A percentile compares a stretch with the other conserved stretches of the same genome.
These are phyloP conservation scores for Drosophila kanekoi DNA, from an alignment of 2,888 invertebrate genomes.

Conservation along the genomic window DNA sequence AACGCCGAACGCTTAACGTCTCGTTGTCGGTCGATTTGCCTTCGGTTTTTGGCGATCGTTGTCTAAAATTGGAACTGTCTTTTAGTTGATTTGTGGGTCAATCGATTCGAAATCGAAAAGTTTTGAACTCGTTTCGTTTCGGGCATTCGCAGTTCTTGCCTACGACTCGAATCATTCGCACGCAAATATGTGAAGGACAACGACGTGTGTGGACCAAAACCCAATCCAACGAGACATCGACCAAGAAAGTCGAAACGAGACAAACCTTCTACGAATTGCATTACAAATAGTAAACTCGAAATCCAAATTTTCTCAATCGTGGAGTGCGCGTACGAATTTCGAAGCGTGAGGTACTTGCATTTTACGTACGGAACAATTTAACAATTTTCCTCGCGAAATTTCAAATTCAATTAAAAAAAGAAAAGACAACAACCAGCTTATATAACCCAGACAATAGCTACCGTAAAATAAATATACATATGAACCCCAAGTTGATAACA, in stretches of 20 bases:
- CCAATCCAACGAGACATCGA: slow-evolving; percentile 32
- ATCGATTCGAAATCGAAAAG: slow-evolving; percentile 78
- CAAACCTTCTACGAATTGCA: slow-evolving; percentile 58
- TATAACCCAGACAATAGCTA: slow-evolving; percentile 28
- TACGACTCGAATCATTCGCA: slow-evolving; percentile 74
- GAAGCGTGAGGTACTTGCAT: slow-evolving; percentile 71
- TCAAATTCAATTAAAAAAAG: slow-evolving; percentile 15
- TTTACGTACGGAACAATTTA: slow-evolving; percentile 33
- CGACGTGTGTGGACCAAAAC: slow-evolving; percentile 68
- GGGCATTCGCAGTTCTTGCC: slow-evolving; percentile 62
- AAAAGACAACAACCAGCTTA: slow-evolving; percentile 22
- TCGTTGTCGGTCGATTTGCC: slow-evolving; percentile 40
- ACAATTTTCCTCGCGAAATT: slow-evolving; percentile 6
- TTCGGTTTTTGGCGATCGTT: slow-evolving; percentile 31
- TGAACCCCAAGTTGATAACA: slow-evolving; percentile 32
- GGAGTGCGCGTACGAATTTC: slow-evolving; percentile 78
- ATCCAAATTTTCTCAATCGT: slow-evolving; percentile 61
- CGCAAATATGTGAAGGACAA: slow-evolving; percentile 80
- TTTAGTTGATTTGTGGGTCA: slow-evolving; percentile 71
- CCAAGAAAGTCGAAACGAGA: slow-evolving; percentile 10
- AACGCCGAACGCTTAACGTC: slow-evolving; percentile 32
- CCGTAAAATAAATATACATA: slow-evolving; percentile 1
- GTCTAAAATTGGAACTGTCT: slow-evolving; percentile 69
- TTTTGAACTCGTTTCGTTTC: slow-evolving; percentile 82
- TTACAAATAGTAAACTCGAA: slow-evolving; percentile 53